phyloP scores from a whole-genome alignment of 2,113 vertebrate genomes.

The Balaeniceps rex region DNA sequence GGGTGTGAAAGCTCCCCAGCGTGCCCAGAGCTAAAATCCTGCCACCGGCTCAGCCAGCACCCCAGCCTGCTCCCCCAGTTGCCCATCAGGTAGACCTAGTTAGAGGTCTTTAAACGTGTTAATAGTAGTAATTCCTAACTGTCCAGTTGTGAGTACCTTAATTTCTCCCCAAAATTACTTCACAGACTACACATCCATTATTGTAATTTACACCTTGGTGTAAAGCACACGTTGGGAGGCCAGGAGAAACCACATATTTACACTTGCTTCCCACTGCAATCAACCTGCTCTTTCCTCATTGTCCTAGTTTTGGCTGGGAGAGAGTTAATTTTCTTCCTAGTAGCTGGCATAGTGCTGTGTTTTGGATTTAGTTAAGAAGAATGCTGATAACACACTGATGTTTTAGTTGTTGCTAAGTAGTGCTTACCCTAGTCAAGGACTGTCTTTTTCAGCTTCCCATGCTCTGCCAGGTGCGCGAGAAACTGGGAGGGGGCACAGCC shows the following conservation, averaged over 20 bases:
- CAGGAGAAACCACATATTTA: not conserved
- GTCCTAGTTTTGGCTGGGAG: too few relatives aligned
- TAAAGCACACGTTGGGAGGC: not conserved
- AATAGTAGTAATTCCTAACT: not conserved
- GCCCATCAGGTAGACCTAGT: not conserved
- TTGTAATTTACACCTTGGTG: not conserved
- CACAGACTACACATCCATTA: not conserved
- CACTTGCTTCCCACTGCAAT: not conserved
- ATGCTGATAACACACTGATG: too few relatives aligned
- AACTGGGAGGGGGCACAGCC: too few relatives aligned
- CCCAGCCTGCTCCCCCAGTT: not conserved
- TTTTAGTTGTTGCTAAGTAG: too few relatives aligned
- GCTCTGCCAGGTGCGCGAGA: too few relatives aligned
- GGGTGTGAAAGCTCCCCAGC: not conserved
- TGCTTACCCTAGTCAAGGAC: too few relatives aligned
- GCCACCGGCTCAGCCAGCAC: not conserved
- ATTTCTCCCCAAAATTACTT: not conserved
- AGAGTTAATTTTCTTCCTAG: too few relatives aligned
- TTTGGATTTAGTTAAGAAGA: too few relatives aligned
- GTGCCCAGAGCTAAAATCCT: not conserved
- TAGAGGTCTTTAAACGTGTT: not conserved
- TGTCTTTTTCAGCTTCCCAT: too few relatives aligned
- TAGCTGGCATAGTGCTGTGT: too few relatives aligned
- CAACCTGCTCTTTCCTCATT: not conserved
- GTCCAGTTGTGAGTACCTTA: not conserved